Conservation (phyloP, 2,113 vertebrate genomes). For the Rhegmatorhina hoffmannsi region DNA sequence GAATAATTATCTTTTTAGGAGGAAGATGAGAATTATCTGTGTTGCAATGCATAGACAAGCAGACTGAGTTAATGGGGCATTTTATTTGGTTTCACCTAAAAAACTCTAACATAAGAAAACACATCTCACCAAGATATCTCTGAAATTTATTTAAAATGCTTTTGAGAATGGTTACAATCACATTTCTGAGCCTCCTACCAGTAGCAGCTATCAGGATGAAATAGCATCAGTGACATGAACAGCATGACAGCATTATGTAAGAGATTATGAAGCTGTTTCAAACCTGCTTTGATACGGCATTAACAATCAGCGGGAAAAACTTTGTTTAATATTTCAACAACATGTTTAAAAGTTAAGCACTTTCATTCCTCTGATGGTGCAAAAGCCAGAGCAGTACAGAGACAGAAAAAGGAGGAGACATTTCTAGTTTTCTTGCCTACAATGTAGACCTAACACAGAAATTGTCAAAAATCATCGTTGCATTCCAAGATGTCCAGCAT, state of each 20-base stretch:
- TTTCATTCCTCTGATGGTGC: constrained; percentile 15
- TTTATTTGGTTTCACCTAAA: not conserved
- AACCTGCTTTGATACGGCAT: constrained; percentile 45
- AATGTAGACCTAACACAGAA: not conserved
- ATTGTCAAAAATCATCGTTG: not conserved
- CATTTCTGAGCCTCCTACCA: not conserved
- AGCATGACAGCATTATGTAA: constrained; percentile 61
- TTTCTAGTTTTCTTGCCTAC: not conserved
- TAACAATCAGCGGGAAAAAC: constrained; percentile 29
- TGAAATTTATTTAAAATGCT: constrained; percentile 31
- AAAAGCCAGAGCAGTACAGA: not conserved
- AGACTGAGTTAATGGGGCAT: not conserved
- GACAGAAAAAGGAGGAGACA: not conserved
- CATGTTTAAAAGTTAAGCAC: constrained; percentile 58
- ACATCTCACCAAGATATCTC: not conserved
- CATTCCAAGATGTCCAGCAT: not conserved
- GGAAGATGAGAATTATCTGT: not conserved
- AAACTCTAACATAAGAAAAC: not conserved
- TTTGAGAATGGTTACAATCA: constrained; percentile 31
- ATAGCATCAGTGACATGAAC: constrained; percentile 37
- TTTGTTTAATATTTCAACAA: constrained; percentile 62
- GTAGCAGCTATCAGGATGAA: constrained; percentile 51
- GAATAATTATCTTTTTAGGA: not conserved
- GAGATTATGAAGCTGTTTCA: constrained; percentile 50
- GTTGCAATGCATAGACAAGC: not conserved